These are phyloP conservation scores for Sinocyclocheilus grahami DNA, from an alignment of 2,113 vertebrate species.

Conservation along the genomic window DNA sequence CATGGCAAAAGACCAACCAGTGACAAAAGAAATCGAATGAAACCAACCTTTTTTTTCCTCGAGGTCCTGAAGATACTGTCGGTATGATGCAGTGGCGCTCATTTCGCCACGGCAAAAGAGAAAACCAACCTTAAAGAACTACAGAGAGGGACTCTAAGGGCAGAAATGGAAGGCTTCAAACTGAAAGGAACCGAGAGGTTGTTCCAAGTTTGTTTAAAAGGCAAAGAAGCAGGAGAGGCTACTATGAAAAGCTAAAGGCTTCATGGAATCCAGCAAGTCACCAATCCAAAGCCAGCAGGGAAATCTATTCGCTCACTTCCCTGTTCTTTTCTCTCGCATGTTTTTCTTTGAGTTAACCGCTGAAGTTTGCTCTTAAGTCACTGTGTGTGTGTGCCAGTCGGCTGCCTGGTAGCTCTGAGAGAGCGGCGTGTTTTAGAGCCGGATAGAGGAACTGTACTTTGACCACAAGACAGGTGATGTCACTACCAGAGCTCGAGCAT, in stretches of 20 bases:
- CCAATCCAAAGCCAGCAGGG: conserved; percentile 60
- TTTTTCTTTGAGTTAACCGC: not conserved
- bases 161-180: conserved; percentile 1
- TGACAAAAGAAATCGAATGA: conserved; percentile 10
- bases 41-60: conserved; percentile 79
- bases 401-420: conserved; percentile 56
- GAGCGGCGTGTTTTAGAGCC: conserved; percentile 64
- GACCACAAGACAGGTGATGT: conserved; percentile 78
- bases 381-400: not conserved
- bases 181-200: conserved; percentile 26
- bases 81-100: conserved; percentile 73
- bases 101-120: conserved; percentile 61
- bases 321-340: conserved; percentile 42
- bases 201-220: not conserved
- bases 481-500: conserved; percentile 68
- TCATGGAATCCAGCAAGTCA: conserved; percentile 33
- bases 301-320: conserved; percentile 60
- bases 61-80: conserved; percentile 76
- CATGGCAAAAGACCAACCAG: not conserved
- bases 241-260: not conserved
- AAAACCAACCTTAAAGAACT: not conserved
- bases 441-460: conserved; percentile 81
- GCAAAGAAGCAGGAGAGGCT: not conserved
- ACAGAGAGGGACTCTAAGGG: not conserved
- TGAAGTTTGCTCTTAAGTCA: not conserved